Conservation (phyloP, 1,140 invertebrate genomes). For the Meloidogyne hapla region DNA sequence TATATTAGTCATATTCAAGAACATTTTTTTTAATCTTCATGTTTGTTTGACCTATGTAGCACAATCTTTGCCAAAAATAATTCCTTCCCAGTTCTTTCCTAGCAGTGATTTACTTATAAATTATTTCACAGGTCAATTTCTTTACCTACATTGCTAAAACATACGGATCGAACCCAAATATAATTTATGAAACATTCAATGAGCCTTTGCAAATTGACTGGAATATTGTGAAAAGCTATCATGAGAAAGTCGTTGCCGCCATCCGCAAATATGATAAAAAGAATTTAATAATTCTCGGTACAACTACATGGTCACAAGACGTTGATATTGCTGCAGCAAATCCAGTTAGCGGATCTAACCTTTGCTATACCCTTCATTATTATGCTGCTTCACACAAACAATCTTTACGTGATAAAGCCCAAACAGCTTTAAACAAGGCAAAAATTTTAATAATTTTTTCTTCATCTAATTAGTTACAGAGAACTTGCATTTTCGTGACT, state of each 20-base stretch:
- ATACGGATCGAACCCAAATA: constrained; percentile 15
- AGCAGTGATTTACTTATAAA: neutral
- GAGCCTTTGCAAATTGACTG: constrained; percentile 26
- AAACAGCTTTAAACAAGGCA: constrained; percentile 1
- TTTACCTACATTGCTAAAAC: constrained; percentile 24
- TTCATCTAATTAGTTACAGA: neutral
- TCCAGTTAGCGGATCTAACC: constrained; percentile 15
- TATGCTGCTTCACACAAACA: constrained; percentile 35
- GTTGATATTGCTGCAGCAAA: constrained; percentile 24
- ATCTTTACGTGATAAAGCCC: constrained; percentile 26
- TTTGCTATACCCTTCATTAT: constrained; percentile 32
- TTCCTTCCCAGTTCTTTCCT: too few species aligned
- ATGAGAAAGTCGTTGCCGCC: constrained; percentile 22
- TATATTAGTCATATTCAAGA: too few species aligned
- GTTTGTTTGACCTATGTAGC: too few species aligned
- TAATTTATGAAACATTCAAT: constrained; percentile 32
- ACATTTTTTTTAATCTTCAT: too few species aligned
- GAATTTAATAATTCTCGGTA: constrained; percentile 36
- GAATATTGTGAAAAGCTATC: constrained; percentile 10
- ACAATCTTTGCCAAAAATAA: too few species aligned
- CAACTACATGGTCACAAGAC: constrained; percentile 32
- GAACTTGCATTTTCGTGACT: constrained; percentile 30
- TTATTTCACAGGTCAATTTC: constrained; percentile 2
- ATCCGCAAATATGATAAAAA: constrained; percentile 28
- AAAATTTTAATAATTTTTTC: neutral